Base-by-base conservation (phyloP, 2,888 invertebrate species). In the Drosophila tripunctata region DNA sequence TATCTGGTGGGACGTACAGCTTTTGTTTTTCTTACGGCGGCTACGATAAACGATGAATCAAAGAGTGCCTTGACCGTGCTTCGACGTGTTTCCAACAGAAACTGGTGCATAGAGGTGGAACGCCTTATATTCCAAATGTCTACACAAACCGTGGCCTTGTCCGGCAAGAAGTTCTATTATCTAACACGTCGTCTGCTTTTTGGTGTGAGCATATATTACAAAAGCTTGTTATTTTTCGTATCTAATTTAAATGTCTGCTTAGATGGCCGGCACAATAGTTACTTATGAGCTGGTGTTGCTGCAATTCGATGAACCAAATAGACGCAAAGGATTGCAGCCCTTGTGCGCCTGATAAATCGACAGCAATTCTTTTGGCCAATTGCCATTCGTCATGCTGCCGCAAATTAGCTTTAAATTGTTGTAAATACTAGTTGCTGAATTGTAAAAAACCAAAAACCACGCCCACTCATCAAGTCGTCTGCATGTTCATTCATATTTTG, bases 271-370 rank as follows among this genome's bases (percentile, higher is more conserved):
- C 33, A 93, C 93, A 8, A 93, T 94, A 57, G 92, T 94, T 4
- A 94, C 94, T 44, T 94, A 94, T 74, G 94, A 94, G 86, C 91
- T 95, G 35, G 94, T 94, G n/a, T 89, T 94, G 50, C 88, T 94
- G 67, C 94, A 94, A 88, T 94, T 94, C 74, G 93, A 91, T 68
- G 91, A 90, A 69, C 88, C 90, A 27, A 89, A 85, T 75, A 88
- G 90, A 14, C 67, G 75, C 22, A 85, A 87, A 45, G 91, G 90
- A 19, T 69, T 91, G 47, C 65, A 75, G 36, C 84, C 88, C 30
- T 63, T 90, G 67, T 91, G 91, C 48, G 75, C 67, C 45, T 89
- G 70, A 80, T 31, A 47, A 62, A 24, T 55, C 36, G 55, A 40
- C 58, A 60, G 45, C 44, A 48, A 17, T 48, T 48, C 51, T 24